Base-by-base conservation (phyloP, 2,113 vertebrate genomes). In the Cyphomyrus discorhynchus region DNA sequence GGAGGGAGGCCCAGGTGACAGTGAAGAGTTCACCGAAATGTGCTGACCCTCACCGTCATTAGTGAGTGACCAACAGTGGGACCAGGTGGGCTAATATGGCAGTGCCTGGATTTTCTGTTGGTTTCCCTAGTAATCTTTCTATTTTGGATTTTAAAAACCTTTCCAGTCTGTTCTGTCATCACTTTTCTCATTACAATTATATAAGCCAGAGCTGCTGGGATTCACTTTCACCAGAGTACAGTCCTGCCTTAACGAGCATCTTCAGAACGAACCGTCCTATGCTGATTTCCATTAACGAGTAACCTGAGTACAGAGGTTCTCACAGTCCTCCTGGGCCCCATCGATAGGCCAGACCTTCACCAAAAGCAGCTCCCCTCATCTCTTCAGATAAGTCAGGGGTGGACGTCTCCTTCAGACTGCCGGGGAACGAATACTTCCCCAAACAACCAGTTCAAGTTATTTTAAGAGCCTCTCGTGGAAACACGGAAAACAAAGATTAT, bases 401-500 rank as follows among this genome's bases (percentile, higher is more conserved):
- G 27, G n/a, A 70, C 62, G 9, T 10, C 62, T 70, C 62, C 9
- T 4, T 70, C 62, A 70, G 9, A 70, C 27, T 70, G 27, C 62
- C 27, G n/a, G 62, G 62, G 62, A 70, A 70, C 31, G 62, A 31
- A 70, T 31, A 70, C 62, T 31, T 70, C 62, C 62, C 62, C 62
- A 70, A 31, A 70, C 62, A 31, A 70, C 62, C 62, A 27, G n/a
- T 84, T 84, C 21, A 47, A 6, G 82, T 47, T 84, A 84, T 47
- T 45, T 45, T 47, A 47, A 10, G 46, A 84, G 19, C 9, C 82
- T 84, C 39, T n/a, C 11, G 82, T 84, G 82, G 82, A 84, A 84
- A 47, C 46, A 19, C n/a, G 46, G 80, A 47, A 84, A 45, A 84
- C 82, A 84, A 84, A 84, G 82, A 84, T 45, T 84, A 47, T 84